Conservation (phyloP, 2,113 vertebrate genomes). For the Leptobrachium leishanense region DNA sequence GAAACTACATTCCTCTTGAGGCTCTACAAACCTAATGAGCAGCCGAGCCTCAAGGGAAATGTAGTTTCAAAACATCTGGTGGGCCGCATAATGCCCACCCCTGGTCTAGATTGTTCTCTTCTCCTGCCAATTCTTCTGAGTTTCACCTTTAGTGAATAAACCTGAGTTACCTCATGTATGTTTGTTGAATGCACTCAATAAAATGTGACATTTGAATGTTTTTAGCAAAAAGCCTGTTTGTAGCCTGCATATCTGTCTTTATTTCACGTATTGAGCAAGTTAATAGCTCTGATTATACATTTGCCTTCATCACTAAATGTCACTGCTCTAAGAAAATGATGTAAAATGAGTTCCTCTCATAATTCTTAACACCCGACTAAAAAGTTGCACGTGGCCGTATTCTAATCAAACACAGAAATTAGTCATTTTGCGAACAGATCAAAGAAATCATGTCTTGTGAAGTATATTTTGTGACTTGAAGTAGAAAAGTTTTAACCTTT, state of each 20-base stretch:
- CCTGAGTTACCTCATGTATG: no score
- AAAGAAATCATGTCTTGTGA: conserved; percentile 15
- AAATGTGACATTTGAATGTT: no score
- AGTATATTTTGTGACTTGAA: conserved; percentile 5
- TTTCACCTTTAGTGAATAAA: no score
- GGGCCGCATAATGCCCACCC: no score
- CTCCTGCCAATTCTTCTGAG: no score
- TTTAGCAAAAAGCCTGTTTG: no score
- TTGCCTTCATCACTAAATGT: conserved; percentile 5
- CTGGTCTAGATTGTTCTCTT: no score
- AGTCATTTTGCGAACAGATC: conserved; percentile 33
- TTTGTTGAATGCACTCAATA: no score
- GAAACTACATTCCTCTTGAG: no score
- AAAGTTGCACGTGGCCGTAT: background rate
- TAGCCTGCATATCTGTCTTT: background rate
- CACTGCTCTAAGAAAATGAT: conserved; percentile 10
- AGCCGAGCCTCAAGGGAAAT: no score
- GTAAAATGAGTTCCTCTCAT: background rate
- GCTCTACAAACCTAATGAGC: no score
- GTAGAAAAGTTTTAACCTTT: conserved; percentile 49
- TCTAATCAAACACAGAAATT: conserved; percentile 26
- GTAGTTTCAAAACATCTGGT: no score
- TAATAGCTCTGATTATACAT: conserved; percentile 3
- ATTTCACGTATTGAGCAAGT: background rate
- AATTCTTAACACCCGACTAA: background rate